Conservation (phyloP, 1,140 invertebrate species). For the Trachymyrmex septentrionalis region DNA sequence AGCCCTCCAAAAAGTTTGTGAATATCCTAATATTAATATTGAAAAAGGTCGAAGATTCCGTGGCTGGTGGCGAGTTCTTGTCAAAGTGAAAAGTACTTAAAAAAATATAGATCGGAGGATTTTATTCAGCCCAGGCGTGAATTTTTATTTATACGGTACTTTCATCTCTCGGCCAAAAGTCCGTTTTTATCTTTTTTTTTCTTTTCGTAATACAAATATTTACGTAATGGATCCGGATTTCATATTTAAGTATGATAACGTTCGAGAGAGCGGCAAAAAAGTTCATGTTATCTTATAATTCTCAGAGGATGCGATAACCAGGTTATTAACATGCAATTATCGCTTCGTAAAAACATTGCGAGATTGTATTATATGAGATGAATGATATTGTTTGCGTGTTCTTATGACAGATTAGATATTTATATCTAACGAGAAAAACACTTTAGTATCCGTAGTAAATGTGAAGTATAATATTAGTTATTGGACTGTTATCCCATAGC, state of each 20-base stretch:
- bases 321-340: slow-evolving; percentile 42
- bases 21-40: slow-evolving; percentile 45
- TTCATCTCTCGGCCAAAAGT: slow-evolving; percentile 23
- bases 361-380: background rate
- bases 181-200: background rate
- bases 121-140: slow-evolving; percentile 6
- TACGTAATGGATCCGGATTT: background rate
- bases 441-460: background rate
- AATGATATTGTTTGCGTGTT: slow-evolving; percentile 8
- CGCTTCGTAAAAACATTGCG: slow-evolving; percentile 7
- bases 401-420: slow-evolving; percentile 31
- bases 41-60: slow-evolving; percentile 37
- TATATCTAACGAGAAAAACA: slow-evolving; percentile 27
- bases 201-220: slow-evolving; percentile 3
- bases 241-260: slow-evolving; percentile 4
- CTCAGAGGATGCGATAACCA: background rate
- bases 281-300: slow-evolving; percentile 33
- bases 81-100: background rate
- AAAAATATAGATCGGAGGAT: background rate
- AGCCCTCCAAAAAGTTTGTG: background rate
- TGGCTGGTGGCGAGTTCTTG: background rate
- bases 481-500: slow-evolving; percentile 31
- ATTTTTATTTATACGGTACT: slow-evolving; percentile 49
- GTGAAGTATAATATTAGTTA: slow-evolving; percentile 42
- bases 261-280: background rate